Evolutionary conservation across 1,140 invertebrate species (phyloP).

Genomic region (Helicorthomorpha holstii): DNA sequence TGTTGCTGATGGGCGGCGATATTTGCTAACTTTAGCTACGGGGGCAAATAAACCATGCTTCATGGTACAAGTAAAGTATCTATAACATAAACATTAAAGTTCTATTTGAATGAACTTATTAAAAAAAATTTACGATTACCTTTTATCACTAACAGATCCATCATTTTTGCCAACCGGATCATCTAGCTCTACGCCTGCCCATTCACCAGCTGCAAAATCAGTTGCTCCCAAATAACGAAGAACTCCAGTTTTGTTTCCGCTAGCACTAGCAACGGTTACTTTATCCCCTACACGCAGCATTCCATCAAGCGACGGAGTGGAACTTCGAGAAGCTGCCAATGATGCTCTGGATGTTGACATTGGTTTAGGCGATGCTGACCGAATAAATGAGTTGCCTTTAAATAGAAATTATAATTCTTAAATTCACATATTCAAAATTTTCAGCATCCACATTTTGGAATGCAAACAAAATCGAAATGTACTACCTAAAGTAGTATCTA

Average conservation of each 20-base stretch:
- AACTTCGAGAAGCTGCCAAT: neutral
- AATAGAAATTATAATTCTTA: neutral
- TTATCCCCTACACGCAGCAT: conserved; percentile 68
- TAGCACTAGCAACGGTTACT: conserved; percentile 69
- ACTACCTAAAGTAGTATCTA: too few relatives aligned
- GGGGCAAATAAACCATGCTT: conserved; percentile 87
- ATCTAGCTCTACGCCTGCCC: conserved; percentile 89
- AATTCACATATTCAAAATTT: too few relatives aligned
- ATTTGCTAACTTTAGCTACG: conserved; percentile 57
- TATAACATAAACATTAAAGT: conserved; percentile 21
- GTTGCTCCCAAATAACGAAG: conserved; percentile 67
- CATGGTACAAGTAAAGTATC: conserved; percentile 84
- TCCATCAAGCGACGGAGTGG: conserved; percentile 18
- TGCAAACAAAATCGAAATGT: too few relatives aligned
- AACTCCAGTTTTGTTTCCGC: conserved; percentile 68
- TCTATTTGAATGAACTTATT: neutral
- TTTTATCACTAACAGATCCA: conserved; percentile 64
- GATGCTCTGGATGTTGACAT: neutral
- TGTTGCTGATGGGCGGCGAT: conserved; percentile 42
- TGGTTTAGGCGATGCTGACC: conserved; percentile 1
- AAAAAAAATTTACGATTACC: conserved; percentile 18
- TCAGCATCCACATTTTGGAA: too few relatives aligned
- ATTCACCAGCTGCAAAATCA: conserved; percentile 76
- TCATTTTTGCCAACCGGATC: conserved; percentile 90
- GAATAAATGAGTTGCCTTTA: neutral